These are phyloP conservation scores for Plecturocebus donacophilus DNA, from an alignment of 2,113 vertebrate species.

Conservation along the genomic window DNA sequence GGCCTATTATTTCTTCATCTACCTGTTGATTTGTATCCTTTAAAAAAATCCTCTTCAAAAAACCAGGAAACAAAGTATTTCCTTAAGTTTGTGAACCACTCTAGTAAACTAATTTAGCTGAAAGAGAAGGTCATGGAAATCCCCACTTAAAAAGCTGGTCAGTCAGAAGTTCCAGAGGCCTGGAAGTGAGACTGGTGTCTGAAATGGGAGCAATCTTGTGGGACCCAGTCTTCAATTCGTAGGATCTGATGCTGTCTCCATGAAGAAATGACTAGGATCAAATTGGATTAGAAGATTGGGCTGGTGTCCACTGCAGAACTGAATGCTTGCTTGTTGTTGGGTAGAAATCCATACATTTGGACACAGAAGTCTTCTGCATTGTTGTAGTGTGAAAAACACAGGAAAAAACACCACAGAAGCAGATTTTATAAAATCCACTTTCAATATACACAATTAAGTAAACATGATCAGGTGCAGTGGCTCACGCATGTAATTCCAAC, in stretches of 20 bases:
- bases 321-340: background rate
- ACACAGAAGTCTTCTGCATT: background rate
- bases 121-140: background rate
- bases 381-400: background rate
- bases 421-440: background rate
- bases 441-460: background rate
- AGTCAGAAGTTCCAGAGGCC: background rate
- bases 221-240: background rate
- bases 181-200: background rate
- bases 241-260: background rate
- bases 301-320: background rate
- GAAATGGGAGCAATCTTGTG: background rate
- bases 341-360: background rate
- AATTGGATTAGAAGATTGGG: background rate
- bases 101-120: background rate
- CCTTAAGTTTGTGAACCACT: background rate
- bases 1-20: background rate
- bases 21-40: background rate
- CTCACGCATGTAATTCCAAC: background rate
- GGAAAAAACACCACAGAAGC: background rate
- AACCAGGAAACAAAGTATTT: background rate
- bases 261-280: background rate
- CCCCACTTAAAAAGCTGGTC: background rate
- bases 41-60: background rate
- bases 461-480: too few relatives aligned